Evolutionary conservation across 1,140 invertebrate species (phyloP), one percentile per base, ranked within the genome.

Genomic region (Scaptomyza montana): DNA sequence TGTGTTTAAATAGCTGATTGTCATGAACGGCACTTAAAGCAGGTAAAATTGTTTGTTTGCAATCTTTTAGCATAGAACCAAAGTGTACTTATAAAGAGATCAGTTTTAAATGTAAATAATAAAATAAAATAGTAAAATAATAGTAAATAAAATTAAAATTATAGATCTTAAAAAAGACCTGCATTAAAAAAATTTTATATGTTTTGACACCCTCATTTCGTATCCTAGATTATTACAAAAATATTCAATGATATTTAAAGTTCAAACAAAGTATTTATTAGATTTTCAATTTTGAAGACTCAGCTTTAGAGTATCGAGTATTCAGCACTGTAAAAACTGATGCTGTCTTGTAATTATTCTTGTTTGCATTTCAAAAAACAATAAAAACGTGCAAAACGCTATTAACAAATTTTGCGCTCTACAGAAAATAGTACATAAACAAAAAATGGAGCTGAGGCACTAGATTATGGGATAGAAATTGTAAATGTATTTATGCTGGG

Each of bases 1-100:
- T 47, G 54, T 67, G 51, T 78, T 64, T 74, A 65, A 74, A 78
- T 57, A 65, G 74, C 64, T 73, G 74, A 73, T 63, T 53, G 69
- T 57, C 64, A 74, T 61, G 74, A 70, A 72, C 56, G 69, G 46
- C 19, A 78, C 61, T 41, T 47, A 45, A 19, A 8, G 45, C 43
- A 47, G 10, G 45, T 13, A 13, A 12, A 25, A 2, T 25, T 25
- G 47, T 25, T n/a, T 25, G 16, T 25, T 12, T 1, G 2, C 5
- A 33, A 4, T 33, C 16, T 6, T 7, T 33, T 33, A 5, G 7
- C 30, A 5, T 6, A 33, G 7, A 5, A 33, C 2, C 7, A 33
- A 30, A 30, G 28, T 30, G 28, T 6, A 30, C 16, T 16, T 30
- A 33, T 33, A 5, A 33, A 33, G 30, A 33, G 30, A 33, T 33